These are phyloP conservation scores for Zenarchopterus dispar DNA, from an alignment of 2,797 vertebrate species.

Conservation along the genomic window DNA sequence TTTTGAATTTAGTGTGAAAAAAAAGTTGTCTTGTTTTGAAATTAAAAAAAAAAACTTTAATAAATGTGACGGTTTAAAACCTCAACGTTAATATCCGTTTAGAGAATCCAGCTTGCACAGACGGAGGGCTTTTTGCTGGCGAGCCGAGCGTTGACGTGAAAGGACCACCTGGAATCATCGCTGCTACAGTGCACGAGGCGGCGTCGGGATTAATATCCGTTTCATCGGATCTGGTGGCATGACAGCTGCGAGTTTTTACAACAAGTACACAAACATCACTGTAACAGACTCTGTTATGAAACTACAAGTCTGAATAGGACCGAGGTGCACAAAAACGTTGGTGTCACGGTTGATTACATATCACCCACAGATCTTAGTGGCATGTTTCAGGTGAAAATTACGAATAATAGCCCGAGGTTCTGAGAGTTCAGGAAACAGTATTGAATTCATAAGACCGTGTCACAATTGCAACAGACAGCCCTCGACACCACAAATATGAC, in stretches of 20 bases:
- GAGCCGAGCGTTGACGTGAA: neutral
- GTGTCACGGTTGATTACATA: neutral
- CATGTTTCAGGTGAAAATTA: neutral
- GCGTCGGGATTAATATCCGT: neutral
- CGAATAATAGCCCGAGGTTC: neutral
- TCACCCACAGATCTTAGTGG: neutral
- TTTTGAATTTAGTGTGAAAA: too few species aligned
- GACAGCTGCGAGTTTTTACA: neutral
- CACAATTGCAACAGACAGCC: constrained; percentile 1
- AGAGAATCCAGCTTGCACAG: too few species aligned
- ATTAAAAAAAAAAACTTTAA: too few species aligned
- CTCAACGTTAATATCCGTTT: too few species aligned
- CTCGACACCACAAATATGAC: neutral
- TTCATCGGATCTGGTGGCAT: neutral
- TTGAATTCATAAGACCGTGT: neutral
- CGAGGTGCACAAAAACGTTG: too few species aligned
- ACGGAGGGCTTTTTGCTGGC: too few species aligned
- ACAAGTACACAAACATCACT: neutral
- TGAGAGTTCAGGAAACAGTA: constrained; percentile 1
- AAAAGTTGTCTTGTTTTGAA: too few species aligned
- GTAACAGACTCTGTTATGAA: neutral
- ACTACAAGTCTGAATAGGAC: neutral
- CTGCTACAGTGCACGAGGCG: too few species aligned
- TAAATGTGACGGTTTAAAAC: too few species aligned
- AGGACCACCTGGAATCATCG: neutral